Evolutionary conservation across 2,888 invertebrate genomes (phyloP), one percentile per base, ranked within the genome.

Genomic region (Laothoe populi): DNA sequence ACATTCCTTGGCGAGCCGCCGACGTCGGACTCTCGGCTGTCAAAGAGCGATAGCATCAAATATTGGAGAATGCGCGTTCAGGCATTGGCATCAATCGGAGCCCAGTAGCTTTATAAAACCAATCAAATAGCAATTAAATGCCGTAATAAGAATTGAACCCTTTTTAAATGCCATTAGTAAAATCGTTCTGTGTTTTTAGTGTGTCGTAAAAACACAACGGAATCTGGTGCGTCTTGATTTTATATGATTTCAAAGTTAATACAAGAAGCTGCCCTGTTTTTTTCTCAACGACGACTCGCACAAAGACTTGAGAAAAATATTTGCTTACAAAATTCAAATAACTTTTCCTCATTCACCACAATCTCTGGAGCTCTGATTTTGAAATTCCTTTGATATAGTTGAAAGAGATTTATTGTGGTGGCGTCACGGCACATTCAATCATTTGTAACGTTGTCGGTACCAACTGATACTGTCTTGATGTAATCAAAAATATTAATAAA

Each of bases 1-100:
- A 70, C 75, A 81, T 83, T 82, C 79, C 68, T 75, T 69, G 73
- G 70, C 67, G 67, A 70, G 72, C 72, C 74, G 75, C 73, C 76
- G 75, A 67, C 68, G 64, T 68, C 64, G 66, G 63, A 63, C 64
- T 65, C 59, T 59, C 68, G 70, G 69, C 79, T 79, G 83, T 84
- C 85, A 82, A 71, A 71, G 66, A 71, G 57, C 70, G 85, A 86
- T 86, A 82, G 70, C 70, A 88, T 87, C 87, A 71, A 71, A 70
- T 73, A 71, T 73, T 75, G 57, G 44, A 57, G 59, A 58, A 61
- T 31, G 57, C 45, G 23, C 61, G 45, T 77, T 71, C 35, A 35
- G 13, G 35, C 53, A 53, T 35, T 53, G 53, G 64, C 72, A 72
- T 70, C 58, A 70, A 53, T 59, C 35, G 46, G 23, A 58, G 62